These are phyloP conservation scores for Ceraclea dissimilis DNA, from an alignment of 2,888 invertebrate genomes.

Conservation along the genomic window DNA sequence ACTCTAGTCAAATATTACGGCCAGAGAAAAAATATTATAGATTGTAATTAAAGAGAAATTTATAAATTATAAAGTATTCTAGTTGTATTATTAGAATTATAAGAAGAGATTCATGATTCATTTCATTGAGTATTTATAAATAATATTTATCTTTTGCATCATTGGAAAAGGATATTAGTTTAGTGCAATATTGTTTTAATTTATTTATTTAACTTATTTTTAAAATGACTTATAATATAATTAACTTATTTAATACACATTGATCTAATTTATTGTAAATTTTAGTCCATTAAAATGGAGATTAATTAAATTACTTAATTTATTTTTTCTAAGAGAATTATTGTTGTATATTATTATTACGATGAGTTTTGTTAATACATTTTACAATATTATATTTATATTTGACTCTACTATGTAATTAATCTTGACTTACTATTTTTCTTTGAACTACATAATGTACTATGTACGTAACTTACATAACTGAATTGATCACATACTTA, in stretches of 20 bases:
- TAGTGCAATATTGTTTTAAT: constrained; percentile 21
- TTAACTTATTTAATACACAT: neutral
- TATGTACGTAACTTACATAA: too few species aligned
- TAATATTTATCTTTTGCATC: constrained; percentile 17
- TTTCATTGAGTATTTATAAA: constrained; percentile 18
- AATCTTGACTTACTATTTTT: too few species aligned
- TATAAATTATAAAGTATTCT: constrained; percentile 43
- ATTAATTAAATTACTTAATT: neutral
- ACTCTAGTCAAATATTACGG: constrained; percentile 49
- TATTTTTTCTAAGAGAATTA: neutral
- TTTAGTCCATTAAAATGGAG: constrained; percentile 4
- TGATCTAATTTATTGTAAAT: constrained; percentile 4
- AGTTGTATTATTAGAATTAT: constrained; percentile 34
- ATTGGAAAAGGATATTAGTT: constrained; percentile 16
- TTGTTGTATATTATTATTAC: neutral
- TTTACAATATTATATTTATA: too few species aligned
- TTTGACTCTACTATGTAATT: too few species aligned
- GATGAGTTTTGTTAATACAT: neutral
- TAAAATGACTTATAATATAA: neutral
- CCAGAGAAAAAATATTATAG: constrained; percentile 44
- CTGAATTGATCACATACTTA: too few species aligned
- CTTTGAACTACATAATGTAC: too few species aligned
- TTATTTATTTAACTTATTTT: constrained; percentile 13
- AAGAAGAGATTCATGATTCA: constrained; percentile 34
- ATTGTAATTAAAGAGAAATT: constrained; percentile 42